A percentile compares a stretch with the other conserved stretches of the same genome.
These are phyloP conservation scores for Geopemphigus sp. DNA, from an alignment of 1,140 invertebrate species.

Conservation along the genomic window DNA sequence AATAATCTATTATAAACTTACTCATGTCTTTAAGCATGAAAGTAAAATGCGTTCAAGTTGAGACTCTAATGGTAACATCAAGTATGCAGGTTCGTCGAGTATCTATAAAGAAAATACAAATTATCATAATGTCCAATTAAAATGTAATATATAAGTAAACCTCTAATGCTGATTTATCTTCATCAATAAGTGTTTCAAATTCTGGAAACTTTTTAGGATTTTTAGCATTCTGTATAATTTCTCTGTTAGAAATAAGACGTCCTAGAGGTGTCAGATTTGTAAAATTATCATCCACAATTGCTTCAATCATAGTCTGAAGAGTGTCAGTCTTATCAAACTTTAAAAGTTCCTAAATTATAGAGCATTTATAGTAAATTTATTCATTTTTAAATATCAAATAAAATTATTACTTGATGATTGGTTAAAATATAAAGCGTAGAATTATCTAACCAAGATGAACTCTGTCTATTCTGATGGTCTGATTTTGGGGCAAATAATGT, in stretches of 20 bases:
- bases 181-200: conserved; percentile 25
- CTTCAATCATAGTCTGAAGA: conserved; percentile 32
- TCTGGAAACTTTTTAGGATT: neutral
- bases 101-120: conserved; percentile 21
- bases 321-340: conserved; percentile 42
- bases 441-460: conserved; percentile 31
- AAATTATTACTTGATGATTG: conserved; percentile 42
- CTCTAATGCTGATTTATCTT: conserved; percentile 42
- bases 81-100: conserved; percentile 37
- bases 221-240: neutral
- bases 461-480: neutral
- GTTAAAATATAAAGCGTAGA: conserved; percentile 41
- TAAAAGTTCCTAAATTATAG: conserved; percentile 30
- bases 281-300: conserved; percentile 36
- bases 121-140: neutral
- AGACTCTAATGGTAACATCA: conserved; percentile 39
- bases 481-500: conserved; percentile 41
- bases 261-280: conserved; percentile 34
- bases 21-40: conserved; percentile 30
- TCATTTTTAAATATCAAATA: neutral
- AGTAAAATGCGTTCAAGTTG: conserved; percentile 43
- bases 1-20: conserved; percentile 1
- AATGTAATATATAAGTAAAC: neutral
- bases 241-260: conserved; percentile 36
- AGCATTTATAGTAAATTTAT: neutral